phyloP scores from a whole-genome alignment of 2,113 vertebrate genomes.

The Archilochus colubris region DNA sequence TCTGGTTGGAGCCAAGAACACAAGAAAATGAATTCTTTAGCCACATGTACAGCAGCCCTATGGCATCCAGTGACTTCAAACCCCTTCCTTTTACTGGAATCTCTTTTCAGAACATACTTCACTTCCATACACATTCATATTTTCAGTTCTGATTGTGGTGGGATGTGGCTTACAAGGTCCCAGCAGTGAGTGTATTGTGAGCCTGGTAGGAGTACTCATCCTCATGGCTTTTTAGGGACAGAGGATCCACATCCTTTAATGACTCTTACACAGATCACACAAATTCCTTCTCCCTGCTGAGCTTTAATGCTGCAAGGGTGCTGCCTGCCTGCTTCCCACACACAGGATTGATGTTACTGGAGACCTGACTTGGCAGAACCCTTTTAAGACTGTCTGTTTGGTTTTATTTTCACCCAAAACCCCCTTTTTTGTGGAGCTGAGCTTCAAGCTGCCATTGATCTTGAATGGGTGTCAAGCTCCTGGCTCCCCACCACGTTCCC shows the following conservation, averaged over 20 bases:
- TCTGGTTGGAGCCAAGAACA: not conserved
- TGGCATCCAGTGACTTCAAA: not conserved
- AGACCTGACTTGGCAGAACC: not conserved
- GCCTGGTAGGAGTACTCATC: not conserved
- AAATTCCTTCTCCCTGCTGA: not conserved
- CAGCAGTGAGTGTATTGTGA: not conserved
- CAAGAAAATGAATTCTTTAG: not conserved
- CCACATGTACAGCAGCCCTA: accelerated
- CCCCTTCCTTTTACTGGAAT: not conserved
- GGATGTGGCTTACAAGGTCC: not conserved
- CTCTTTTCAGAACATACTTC: not conserved
- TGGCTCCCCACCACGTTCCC: not conserved
- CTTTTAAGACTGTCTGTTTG: not conserved
- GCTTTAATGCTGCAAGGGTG: not conserved
- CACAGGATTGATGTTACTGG: not conserved
- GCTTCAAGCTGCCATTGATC: not conserved
- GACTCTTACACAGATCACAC: not conserved
- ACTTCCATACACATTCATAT: not conserved
- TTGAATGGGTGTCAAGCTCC: not conserved
- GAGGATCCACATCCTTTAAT: not conserved
- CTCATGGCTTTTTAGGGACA: not conserved
- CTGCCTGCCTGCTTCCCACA: not conserved
- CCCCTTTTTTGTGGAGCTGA: not conserved
- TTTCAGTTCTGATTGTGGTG: not conserved
- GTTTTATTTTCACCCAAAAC: not conserved